Evolutionary conservation across 2,797 vertebrate genomes (phyloP).

Genomic region (Menidia menidia): DNA sequence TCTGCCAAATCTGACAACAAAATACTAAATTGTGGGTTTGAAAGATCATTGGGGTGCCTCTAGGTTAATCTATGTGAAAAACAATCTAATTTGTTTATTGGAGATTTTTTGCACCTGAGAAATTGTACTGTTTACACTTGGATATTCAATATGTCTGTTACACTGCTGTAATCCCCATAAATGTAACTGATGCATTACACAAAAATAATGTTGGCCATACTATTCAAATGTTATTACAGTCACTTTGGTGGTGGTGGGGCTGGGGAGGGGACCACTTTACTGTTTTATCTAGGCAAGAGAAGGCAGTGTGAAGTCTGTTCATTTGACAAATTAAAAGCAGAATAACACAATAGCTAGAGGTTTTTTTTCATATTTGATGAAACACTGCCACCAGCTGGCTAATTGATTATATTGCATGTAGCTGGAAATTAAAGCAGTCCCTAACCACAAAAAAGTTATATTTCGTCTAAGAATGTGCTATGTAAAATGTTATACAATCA

Average conservation of each 20-base stretch:
- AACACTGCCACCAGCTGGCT: slow-evolving; percentile 60
- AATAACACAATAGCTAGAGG: too few relatives aligned
- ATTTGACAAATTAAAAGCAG: neutral
- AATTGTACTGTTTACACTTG: too few relatives aligned
- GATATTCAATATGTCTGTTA: too few relatives aligned
- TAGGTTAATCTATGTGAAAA: slow-evolving; percentile 47
- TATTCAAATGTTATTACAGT: neutral
- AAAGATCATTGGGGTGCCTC: slow-evolving; percentile 4
- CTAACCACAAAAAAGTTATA: too few relatives aligned
- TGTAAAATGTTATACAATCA: too few relatives aligned
- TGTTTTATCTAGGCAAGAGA: neutral
- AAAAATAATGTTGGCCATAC: neutral
- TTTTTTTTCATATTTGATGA: slow-evolving; percentile 25
- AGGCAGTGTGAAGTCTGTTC: neutral
- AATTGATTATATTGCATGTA: slow-evolving; percentile 37
- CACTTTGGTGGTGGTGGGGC: neutral
- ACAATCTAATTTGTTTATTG: slow-evolving; percentile 16
- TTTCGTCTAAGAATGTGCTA: too few relatives aligned
- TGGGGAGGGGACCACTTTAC: neutral
- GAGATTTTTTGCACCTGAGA: neutral
- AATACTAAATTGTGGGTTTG: slow-evolving; percentile 19
- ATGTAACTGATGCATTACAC: too few relatives aligned
- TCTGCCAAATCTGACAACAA: slow-evolving; percentile 21
- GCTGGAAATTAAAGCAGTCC: neutral
- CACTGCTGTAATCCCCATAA: too few relatives aligned